Base-by-base conservation (phyloP, 1,140 invertebrate species). In the Caerostris extrusa region DNA sequence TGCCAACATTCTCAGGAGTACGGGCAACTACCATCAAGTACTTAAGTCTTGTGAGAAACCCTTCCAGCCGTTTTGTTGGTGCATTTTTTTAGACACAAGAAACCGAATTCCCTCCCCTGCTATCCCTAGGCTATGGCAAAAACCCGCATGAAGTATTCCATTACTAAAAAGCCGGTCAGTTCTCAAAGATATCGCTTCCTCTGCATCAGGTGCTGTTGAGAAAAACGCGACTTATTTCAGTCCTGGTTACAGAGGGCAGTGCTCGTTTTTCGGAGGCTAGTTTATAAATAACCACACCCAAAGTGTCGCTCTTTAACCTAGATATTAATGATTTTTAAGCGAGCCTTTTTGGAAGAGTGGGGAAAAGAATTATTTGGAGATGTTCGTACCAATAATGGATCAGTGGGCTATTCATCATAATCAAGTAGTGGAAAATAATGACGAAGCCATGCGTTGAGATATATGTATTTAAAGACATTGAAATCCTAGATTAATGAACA, bases 241-340 rank as follows among this genome's bases (percentile, higher is more conserved):
- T 87, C 60, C 57, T 61, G 60, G 50, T 87, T 17, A 53, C 60
- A 53, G 64, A 87, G 85, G 85, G 60, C 85, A 87, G 85, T 87
- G 85, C 57, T 87, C 60, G 71, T 87, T 34, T 77, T 77, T 50
- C 85, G 60, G 57, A 50, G 57, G 60, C 19, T 61, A 77, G 71
- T 87, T 87, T 87, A 87, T 87, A 87, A 87, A 87, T 87, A 87
- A 64, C 57, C 85, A 60, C 85, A 87, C 85, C 60, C 85, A 87
- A 83, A 34, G 53, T 50, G 71, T 77, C 82, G 82, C 82, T 83
- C 82, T 57, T 83, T 83, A 83, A 83, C 82, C 82, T 10, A 83
- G 82, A 57, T 83, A 83, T 83, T 56, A 58, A 77, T 77, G 71
- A 77, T 77, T 77, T 34, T 50, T 12, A 77, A 77, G 34, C 61